Conservation (phyloP, 2,888 invertebrate genomes). For the Apantesis nais region DNA sequence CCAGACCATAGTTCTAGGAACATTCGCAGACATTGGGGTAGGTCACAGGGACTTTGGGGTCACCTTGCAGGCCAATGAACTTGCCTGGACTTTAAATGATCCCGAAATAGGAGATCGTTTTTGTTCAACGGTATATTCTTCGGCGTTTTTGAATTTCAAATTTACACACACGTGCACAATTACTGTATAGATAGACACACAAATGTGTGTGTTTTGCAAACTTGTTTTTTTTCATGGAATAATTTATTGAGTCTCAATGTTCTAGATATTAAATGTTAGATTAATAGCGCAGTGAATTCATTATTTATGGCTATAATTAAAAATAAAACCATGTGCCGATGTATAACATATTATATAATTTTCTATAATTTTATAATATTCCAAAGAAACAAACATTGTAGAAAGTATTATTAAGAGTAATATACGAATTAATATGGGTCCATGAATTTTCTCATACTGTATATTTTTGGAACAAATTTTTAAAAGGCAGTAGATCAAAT, state of each 20-base stretch:
- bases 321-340: no score
- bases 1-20: constrained; percentile 72
- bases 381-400: no score
- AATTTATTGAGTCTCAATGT: neutral
- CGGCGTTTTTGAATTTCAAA: constrained; percentile 15
- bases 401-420: neutral
- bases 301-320: no score
- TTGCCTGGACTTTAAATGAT: constrained; percentile 36
- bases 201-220: neutral
- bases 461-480: neutral
- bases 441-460: neutral
- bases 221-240: neutral
- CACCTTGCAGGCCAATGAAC: constrained; percentile 77
- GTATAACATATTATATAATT: no score
- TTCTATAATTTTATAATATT: no score
- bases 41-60: constrained; percentile 74
- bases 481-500: constrained; percentile 2
- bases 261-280: neutral
- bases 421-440: no score
- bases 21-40: constrained; percentile 66
- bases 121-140: constrained; percentile 30
- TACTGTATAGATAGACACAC: neutral
- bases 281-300: no score
- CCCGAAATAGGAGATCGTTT: constrained; percentile 35
- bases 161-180: neutral